Conservation (phyloP, 2,888 invertebrate genomes). For the Orthosia incerta region DNA sequence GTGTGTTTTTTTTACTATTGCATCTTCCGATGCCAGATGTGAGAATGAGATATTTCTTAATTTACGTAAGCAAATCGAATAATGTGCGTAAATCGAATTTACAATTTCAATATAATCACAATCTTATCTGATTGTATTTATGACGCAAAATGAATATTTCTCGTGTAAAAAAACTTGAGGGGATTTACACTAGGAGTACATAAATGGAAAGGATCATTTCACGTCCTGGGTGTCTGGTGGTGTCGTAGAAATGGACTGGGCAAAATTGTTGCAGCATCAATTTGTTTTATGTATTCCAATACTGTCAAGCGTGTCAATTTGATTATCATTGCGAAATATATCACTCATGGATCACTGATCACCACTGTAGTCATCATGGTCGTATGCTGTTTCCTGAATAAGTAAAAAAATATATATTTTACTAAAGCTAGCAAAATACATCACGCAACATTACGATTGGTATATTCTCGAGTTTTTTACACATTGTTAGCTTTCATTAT, state of each 20-base stretch:
- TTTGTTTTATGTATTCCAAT: background rate
- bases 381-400: background rate
- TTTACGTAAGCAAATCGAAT: background rate
- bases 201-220: background rate
- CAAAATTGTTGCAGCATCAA: too few relatives aligned
- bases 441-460: background rate
- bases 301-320: background rate
- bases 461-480: background rate
- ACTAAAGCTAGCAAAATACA: background rate
- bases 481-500: constrained; percentile 20
- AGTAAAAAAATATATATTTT: background rate
- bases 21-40: too few relatives aligned
- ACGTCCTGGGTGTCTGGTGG: background rate
- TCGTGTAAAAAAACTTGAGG: background rate
- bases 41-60: too few relatives aligned
- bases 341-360: background rate
- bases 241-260: background rate
- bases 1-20: too few relatives aligned
- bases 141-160: background rate
- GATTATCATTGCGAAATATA: background rate
- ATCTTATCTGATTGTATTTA: constrained; percentile 11
- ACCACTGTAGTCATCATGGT: background rate
- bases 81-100: background rate
- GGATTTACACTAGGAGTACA: background rate
- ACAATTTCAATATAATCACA: constrained; percentile 15